Base-by-base conservation (phyloP, 2,888 invertebrate genomes). In the Prosapia bicincta region DNA sequence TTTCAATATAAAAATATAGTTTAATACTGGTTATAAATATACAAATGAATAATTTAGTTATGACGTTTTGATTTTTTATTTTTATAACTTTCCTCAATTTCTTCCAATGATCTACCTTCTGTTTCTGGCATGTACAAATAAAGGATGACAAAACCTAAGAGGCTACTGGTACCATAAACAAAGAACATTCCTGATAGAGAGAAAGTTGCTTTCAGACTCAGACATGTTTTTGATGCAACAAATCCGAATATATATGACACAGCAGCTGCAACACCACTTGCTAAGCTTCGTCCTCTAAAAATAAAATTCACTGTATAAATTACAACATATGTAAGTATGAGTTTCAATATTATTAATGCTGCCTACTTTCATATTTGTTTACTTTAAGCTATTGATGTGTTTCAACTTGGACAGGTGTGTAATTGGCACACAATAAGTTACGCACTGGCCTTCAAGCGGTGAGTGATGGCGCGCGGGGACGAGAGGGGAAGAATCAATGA, bases 101-200 rank as follows among this genome's bases (percentile, higher is more conserved):
- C 87, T 82, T 86, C 85, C 13, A 88, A 83, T 0, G 85, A 83
- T 74, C 85, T 86, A 0, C 88, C 88, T 84, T 89, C 89, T 0
- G 89, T 89, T 82, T 89, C 89, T 32, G 88, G 88, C 77, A 89
- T 81, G 76, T 85, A 85, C 81, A 88, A 86, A 82, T 88, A 88
- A 3, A 88, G 83, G 77, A 86, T 88, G 9, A 88, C 80, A 1
- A 87, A 84, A 28, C 88, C 89, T 0, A 85, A 69, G 68, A 86
- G 84, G 15, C 86, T 86, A 66, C 87, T 85, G 0, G 79, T 81
- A 3, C 88, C 86, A 80, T 88, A 89, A 0, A 87, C 83, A 6
- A 86, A 87, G 78, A 88, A 87, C 0, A 87, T 83, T 1, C 89
- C 89, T 81, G 86, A 86, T 0, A 89, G 82, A 26, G 85, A 84